phyloP scores from a whole-genome alignment of 2,888 invertebrate genomes.

The Papilio protenor region DNA sequence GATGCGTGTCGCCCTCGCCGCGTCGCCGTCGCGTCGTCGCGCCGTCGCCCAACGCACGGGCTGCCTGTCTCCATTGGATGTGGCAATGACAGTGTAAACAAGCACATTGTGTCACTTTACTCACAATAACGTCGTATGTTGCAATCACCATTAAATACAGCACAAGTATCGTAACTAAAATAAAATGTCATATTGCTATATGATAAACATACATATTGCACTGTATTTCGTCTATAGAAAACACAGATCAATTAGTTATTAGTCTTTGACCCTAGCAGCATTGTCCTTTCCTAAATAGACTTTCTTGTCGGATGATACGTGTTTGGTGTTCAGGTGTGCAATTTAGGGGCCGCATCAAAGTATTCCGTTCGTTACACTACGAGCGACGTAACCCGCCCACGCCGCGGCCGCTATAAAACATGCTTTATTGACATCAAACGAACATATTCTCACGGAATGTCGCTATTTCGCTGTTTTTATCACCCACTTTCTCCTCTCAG shows the following conservation, averaged over 20 bases:
- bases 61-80: conserved; percentile 47
- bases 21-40: conserved; percentile 22
- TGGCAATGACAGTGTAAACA: conserved; percentile 45
- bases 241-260: no score
- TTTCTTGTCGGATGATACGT: neutral
- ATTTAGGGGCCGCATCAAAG: conserved; percentile 54
- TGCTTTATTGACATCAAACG: conserved; percentile 68
- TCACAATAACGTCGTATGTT: neutral
- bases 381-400: conserved; percentile 62
- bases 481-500: conserved; percentile 22
- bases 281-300: neutral
- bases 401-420: conserved; percentile 62
- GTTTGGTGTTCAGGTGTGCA: neutral
- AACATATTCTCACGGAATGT: conserved; percentile 23
- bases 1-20: conserved; percentile 69
- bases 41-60: neutral
- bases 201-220: neutral
- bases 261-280: neutral
- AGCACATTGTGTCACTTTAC: neutral
- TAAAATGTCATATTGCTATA: neutral
- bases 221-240: neutral
- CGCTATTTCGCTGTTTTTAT: conserved; percentile 34
- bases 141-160: neutral
- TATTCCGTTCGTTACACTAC: conserved; percentile 43
- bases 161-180: neutral